Conservation (phyloP, 2,797 vertebrate genomes). For the Rhinogobio ventralis region DNA sequence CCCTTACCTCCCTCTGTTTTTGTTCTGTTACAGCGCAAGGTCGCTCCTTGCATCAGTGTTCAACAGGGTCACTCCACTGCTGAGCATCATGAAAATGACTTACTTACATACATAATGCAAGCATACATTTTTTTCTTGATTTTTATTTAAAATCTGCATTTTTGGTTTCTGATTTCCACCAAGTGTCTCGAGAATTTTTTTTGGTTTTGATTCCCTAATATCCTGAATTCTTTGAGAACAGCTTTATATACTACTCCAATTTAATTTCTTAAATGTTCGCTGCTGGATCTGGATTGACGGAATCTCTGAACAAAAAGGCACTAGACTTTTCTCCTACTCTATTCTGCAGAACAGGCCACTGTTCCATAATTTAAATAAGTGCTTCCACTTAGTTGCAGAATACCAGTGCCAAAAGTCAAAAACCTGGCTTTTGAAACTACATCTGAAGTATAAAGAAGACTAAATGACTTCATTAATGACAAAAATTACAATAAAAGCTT, state of each 20-base stretch:
- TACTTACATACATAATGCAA: background rate
- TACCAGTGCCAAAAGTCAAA: constrained; percentile 4
- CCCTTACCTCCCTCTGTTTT: too few relatives aligned
- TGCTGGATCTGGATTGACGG: background rate
- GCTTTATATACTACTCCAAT: background rate
- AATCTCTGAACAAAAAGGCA: background rate
- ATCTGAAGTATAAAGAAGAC: constrained; percentile 19
- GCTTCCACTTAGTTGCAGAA: constrained; percentile 34
- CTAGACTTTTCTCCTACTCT: background rate
- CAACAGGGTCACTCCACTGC: background rate
- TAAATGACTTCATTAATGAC: constrained; percentile 7
- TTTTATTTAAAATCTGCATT: background rate
- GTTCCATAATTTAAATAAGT: constrained; percentile 35
- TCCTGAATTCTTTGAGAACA: background rate
- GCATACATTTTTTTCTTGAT: background rate
- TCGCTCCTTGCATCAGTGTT: too few relatives aligned
- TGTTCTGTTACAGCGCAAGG: too few relatives aligned
- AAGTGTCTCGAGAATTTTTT: background rate
- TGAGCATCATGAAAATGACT: background rate
- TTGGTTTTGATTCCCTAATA: background rate
- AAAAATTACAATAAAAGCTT: constrained; percentile 31
- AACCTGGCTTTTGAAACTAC: background rate
- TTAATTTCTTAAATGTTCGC: background rate
- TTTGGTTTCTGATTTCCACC: background rate
- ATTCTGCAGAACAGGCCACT: constrained; percentile 3